Conservation (phyloP, 2,888 invertebrate species). For the Prosopocoilus inquinatus region DNA sequence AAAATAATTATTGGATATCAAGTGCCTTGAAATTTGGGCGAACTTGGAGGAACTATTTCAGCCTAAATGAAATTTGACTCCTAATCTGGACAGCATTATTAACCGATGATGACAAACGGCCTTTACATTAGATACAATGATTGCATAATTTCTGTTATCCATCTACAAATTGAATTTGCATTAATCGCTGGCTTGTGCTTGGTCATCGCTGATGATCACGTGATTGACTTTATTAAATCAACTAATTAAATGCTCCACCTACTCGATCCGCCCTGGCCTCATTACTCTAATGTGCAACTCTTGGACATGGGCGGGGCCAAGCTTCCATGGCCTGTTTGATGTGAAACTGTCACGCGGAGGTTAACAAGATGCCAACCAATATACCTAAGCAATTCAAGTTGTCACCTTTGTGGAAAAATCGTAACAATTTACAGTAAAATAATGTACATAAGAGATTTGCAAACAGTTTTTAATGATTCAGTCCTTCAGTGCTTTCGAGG, state of each 20-base stretch:
- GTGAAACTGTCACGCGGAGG: constrained; percentile 42
- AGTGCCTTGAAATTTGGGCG: too few relatives aligned
- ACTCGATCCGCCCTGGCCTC: constrained; percentile 43
- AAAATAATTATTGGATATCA: too few relatives aligned
- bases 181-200: constrained; percentile 8
- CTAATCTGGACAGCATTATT: too few relatives aligned
- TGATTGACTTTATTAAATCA: constrained; percentile 40
- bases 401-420: too few relatives aligned
- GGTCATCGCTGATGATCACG: constrained; percentile 29
- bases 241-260: constrained; percentile 49
- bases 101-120: not conserved
- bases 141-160: not conserved
- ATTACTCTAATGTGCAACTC: constrained; percentile 46
- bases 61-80: too few relatives aligned
- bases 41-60: too few relatives aligned
- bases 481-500: too few relatives aligned
- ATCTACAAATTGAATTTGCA: constrained; percentile 22
- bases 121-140: constrained; percentile 3
- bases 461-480: too few relatives aligned
- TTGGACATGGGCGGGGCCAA: constrained; percentile 43
- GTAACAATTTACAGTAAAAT: too few relatives aligned
- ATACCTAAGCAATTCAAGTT: not conserved
- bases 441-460: too few relatives aligned
- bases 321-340: constrained; percentile 39
- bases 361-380: constrained; percentile 13